Base-by-base conservation (phyloP, 1,140 invertebrate genomes). In the Drosophila miranda region DNA sequence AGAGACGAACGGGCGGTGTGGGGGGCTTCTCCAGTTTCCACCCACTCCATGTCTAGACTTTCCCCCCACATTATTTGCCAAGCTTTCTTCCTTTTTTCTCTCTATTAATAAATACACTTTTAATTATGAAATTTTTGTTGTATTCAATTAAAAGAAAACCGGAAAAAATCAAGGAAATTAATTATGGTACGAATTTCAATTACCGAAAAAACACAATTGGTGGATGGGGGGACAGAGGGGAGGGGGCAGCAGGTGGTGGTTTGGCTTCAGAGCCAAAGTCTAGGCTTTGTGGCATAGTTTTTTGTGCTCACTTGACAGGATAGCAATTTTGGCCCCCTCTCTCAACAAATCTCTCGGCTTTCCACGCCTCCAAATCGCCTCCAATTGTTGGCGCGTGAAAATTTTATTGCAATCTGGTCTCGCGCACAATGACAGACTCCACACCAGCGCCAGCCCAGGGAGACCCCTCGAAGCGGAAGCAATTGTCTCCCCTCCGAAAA, bases 171-270 rank as follows among this genome's bases (percentile, higher is more conserved):
- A 66, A 16, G 13, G 26, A 81, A 78, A 66, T 28, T 64, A 64
- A 80, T 79, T 62, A 70, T 34, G 23, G 21, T 19, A 69, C 71
- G 63, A 78, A 66, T 74, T 81, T 81, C 78, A 81, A 81, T 81
- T 81, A 81, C 49, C 56, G 6, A 56, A 45, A 49, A 49, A 34
- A 59, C 41, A 54, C 16, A 56, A 30, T 46, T 26, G 14, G 1
- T 8, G 8, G 45, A 21, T 38, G 34, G 16, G 16, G 16, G 16
- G 16, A 16, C 21, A 23, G 2, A 5, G 23, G 3, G 2, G 23
- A 4, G 3, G 14, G 54, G 34, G 23, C 6, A 60, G 42, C 73
- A 69, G 73, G 63, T 69, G 73, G 63, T 69, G 70, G 51, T n/a
- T 43, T 52, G 16, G 16, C n/a, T n/a, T 19, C n/a, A n/a, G 34